Percentiles rank a stretch among this genome's conserved stretches.
Evolutionary conservation across 2,797 vertebrate genomes (phyloP).

Genomic region (Acomys russatus): DNA sequence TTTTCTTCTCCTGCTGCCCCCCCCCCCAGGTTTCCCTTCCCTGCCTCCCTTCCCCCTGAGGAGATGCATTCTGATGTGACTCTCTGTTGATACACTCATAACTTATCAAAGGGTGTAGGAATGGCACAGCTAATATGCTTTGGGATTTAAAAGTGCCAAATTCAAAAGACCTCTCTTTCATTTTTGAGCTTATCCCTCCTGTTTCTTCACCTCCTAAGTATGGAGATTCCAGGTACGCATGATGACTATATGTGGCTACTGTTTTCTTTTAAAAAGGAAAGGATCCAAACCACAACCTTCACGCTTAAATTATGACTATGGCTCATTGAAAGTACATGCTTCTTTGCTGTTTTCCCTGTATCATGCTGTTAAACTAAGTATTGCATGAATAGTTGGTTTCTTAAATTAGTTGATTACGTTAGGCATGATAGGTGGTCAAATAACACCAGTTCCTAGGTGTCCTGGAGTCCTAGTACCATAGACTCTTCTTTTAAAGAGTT

Average conservation of each 20-base stretch:
- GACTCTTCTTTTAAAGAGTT: not conserved
- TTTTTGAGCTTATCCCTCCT: not conserved
- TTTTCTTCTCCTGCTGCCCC: no score
- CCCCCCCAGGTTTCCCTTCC: no score
- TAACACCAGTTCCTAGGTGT: not conserved
- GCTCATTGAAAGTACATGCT: not conserved
- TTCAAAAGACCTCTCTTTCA: slow-evolving; percentile 8
- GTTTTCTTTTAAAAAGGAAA: not conserved
- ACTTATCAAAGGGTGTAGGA: not conserved
- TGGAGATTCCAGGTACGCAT: not conserved
- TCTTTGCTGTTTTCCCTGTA: not conserved
- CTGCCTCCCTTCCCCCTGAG: no score
- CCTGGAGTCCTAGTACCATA: not conserved
- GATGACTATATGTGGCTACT: not conserved
- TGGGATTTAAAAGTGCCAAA: not conserved
- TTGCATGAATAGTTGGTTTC: slow-evolving; percentile 11
- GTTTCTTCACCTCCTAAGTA: not conserved
- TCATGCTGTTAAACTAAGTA: not conserved
- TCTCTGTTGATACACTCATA: not conserved
- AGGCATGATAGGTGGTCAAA: slow-evolving; percentile 15
- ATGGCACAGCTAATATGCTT: not conserved
- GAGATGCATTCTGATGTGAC: not conserved
- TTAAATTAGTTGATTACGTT: slow-evolving; percentile 35
- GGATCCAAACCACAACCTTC: not conserved
- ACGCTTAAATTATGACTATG: slow-evolving; percentile 22